Percentiles rank a stretch among this genome's conserved stretches.
Evolutionary conservation across 1,140 invertebrate species (phyloP).

Genomic region (Drosophila insularis): DNA sequence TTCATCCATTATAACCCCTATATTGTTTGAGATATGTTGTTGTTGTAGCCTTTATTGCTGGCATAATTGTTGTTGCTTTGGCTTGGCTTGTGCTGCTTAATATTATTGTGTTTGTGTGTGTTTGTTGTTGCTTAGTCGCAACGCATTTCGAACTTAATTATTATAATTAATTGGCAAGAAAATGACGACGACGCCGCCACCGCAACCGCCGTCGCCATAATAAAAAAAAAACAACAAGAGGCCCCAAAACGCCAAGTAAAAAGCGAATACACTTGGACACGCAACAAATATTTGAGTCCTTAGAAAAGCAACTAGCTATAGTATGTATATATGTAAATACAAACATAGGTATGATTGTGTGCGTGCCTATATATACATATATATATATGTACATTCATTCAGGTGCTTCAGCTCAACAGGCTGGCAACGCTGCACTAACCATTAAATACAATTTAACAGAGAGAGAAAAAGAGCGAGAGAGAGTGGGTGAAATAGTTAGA

Average conservation of each 20-base stretch:
- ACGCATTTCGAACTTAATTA: constrained; percentile 78
- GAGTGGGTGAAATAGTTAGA: background rate
- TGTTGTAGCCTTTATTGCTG: constrained; percentile 46
- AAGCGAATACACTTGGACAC: constrained; percentile 29
- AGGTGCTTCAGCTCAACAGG: background rate
- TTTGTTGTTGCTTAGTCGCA: constrained; percentile 66
- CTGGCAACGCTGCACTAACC: constrained; percentile 3
- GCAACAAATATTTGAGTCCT: constrained; percentile 7
- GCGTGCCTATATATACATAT: constrained; percentile 12
- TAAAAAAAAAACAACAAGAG: background rate
- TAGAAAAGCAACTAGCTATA: constrained; percentile 7
- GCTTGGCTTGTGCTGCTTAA: background rate
- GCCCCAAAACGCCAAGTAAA: constrained; percentile 26
- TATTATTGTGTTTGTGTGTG: background rate
- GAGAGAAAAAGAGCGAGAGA: background rate
- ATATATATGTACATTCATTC: constrained; percentile 2
- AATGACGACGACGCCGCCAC: constrained; percentile 41
- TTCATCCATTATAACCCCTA: background rate
- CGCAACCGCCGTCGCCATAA: background rate
- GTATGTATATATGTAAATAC: constrained; percentile 16
- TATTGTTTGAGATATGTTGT: constrained; percentile 23
- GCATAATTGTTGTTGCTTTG: constrained; percentile 53
- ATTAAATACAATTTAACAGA: background rate
- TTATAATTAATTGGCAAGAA: constrained; percentile 78
- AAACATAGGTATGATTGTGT: no score